Evolutionary conservation across 2,888 invertebrate species (phyloP), one percentile per base, ranked within the genome.

Genomic region (Rhingia rostrata): DNA sequence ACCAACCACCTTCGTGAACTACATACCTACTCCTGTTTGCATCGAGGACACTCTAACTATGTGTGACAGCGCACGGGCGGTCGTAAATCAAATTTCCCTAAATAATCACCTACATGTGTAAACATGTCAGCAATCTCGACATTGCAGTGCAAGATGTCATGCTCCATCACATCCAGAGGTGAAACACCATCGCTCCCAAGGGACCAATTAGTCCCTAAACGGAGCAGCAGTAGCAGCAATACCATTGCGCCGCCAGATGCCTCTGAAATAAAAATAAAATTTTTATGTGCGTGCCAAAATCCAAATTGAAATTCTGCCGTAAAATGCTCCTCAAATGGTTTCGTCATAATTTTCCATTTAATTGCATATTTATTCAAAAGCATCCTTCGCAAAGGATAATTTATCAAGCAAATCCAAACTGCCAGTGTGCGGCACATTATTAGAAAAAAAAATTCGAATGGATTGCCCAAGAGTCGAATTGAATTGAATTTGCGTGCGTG

Each of bases 31-130:
- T 32, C 39, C 10, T 22, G 12, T 32, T 14, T 6, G 9, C 35
- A 60, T 5, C 47, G 47, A 63, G 37, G 54, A 43, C 79, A 63
- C 45, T 63, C 37, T 35, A 6, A 39, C 47, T 32, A 49, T 61
- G 54, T 61, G 54, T 80, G 60, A 70, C 74, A 80, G 9, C 74
- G 54, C 84, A 80, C 84, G 84, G 84, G 84, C 47, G 84, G 80
- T 84, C 84, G 74, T 84, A 80, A 84, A 84, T 84, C 80, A 80
- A 75, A 70, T 75, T 84, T 75, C 70, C 70, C 43, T 84, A 84
- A 84, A 80, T 80, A 84, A 84, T 84, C 80, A 84, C 74, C 84
- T 84, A 84, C 84, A 84, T 75, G 66, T 80, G 84, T 80, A 84
- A 84, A 80, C 74, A 84, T 84, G 84, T 84, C 84, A 84, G 74